Evolutionary conservation across 2,797 vertebrate genomes (phyloP).

Genomic region (Antrozous pallidus): DNA sequence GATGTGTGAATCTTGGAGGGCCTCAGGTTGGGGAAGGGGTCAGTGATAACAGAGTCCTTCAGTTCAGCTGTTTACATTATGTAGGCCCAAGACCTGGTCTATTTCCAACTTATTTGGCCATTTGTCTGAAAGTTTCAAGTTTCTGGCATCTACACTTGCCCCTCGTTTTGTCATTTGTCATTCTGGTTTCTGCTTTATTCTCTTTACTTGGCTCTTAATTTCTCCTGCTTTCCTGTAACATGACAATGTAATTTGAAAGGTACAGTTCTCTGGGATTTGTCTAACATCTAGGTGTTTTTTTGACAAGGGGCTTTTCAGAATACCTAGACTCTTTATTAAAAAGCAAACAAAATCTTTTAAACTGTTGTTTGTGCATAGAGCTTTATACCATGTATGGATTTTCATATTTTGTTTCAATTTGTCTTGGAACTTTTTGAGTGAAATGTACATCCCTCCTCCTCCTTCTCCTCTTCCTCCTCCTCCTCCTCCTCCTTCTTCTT

Average conservation of each 20-base stretch:
- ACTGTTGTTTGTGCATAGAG: not conserved
- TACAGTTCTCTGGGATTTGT: not conserved
- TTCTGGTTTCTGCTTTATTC: not conserved
- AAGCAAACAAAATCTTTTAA: not conserved
- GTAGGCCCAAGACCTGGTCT: not conserved
- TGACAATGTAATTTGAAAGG: not conserved
- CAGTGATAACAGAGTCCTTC: not conserved
- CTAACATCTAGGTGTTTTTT: not conserved
- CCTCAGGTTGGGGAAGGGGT: not conserved
- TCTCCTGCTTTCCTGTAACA: not conserved
- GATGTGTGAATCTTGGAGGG: not conserved
- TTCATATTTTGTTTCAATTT: slow-evolving; percentile 33
- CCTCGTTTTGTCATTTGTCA: not conserved
- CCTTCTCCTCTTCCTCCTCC: too few species aligned
- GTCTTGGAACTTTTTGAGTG: not conserved
- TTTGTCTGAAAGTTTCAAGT: not conserved
- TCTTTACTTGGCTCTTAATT: not conserved
- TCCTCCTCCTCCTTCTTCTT: too few species aligned
- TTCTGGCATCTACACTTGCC: not conserved
- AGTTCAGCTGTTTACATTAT: not conserved
- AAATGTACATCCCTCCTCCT: too few species aligned
- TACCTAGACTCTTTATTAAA: not conserved
- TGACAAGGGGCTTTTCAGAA: not conserved
- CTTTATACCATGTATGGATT: not conserved
- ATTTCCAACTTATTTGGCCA: not conserved